Conservation (phyloP, 2,888 invertebrate genomes). For the Chesias legatella region DNA sequence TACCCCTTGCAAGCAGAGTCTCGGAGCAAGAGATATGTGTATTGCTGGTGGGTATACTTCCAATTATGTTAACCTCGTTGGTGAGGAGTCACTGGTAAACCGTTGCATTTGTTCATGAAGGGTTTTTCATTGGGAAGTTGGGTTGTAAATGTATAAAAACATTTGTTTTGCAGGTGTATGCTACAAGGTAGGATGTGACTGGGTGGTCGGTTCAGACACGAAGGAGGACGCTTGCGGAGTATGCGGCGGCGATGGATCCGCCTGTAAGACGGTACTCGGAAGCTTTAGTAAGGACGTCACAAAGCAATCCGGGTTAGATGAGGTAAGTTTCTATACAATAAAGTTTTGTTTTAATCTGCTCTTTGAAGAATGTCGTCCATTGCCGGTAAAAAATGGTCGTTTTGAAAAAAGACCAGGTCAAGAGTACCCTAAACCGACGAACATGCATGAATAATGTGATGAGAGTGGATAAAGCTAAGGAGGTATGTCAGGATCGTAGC, state of each 20-base stretch:
- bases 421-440: no score
- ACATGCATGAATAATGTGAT: no score
- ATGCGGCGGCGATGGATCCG: slow-evolving; percentile 91
- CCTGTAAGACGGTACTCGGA: slow-evolving; percentile 88
- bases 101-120: no score
- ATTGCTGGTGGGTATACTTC: slow-evolving; percentile 81
- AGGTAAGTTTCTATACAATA: slow-evolving; percentile 58
- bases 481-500: no score
- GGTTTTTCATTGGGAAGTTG: no score
- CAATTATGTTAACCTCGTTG: no score
- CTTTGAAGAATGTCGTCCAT: no score
- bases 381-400: no score
- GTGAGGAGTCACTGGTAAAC: no score
- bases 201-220: slow-evolving; percentile 89
- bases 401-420: no score
- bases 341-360: no score
- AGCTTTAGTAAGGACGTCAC: slow-evolving; percentile 83
- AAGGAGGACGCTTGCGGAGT: slow-evolving; percentile 92
- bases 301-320: slow-evolving; percentile 78
- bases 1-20: slow-evolving; percentile 86
- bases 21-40: slow-evolving; percentile 91
- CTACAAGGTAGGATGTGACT: slow-evolving; percentile 95
- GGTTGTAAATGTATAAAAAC: not conserved
- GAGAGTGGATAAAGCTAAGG: no score
- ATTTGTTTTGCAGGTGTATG: slow-evolving; percentile 59